Conservation (phyloP, 2,888 invertebrate genomes). For the Lamellibrachia satsuma region DNA sequence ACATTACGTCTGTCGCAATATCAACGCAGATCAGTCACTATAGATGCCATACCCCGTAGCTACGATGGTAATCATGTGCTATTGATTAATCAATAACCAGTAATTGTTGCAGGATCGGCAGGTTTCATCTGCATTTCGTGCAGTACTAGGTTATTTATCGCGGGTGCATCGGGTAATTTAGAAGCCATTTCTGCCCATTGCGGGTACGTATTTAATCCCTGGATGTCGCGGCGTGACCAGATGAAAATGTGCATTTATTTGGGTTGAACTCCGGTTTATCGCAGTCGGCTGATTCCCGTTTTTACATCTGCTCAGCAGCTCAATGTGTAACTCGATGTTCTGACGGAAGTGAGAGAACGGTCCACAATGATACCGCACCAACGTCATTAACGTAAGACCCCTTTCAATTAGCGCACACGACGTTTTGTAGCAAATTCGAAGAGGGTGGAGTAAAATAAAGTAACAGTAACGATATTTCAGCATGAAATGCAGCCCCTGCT, state of each 20-base stretch:
- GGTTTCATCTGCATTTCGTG: neutral
- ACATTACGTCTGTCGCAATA: neutral
- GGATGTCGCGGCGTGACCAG: neutral
- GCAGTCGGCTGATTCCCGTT: neutral
- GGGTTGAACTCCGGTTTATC: neutral
- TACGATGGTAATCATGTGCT: neutral
- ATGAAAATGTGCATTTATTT: neutral
- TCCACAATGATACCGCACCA: too few species aligned
- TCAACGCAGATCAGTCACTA: neutral
- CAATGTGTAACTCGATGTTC: too few species aligned
- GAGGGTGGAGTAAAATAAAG: too few species aligned
- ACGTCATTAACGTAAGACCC: too few species aligned
- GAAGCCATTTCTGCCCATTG: conserved; percentile 1
- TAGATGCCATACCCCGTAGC: neutral
- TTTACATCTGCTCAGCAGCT: too few species aligned
- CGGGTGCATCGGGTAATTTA: neutral
- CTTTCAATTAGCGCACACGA: too few species aligned
- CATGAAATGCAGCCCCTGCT: too few species aligned
- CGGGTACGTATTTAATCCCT: neutral
- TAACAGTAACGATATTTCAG: too few species aligned
- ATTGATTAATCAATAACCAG: neutral
- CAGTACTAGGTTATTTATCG: neutral
- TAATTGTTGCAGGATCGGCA: neutral
- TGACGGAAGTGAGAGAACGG: too few species aligned
- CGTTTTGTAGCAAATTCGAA: too few species aligned